Evolutionary conservation across 2,113 vertebrate species (phyloP), one percentile per base, ranked within the genome.

Genomic region (Gavia stellata): DNA sequence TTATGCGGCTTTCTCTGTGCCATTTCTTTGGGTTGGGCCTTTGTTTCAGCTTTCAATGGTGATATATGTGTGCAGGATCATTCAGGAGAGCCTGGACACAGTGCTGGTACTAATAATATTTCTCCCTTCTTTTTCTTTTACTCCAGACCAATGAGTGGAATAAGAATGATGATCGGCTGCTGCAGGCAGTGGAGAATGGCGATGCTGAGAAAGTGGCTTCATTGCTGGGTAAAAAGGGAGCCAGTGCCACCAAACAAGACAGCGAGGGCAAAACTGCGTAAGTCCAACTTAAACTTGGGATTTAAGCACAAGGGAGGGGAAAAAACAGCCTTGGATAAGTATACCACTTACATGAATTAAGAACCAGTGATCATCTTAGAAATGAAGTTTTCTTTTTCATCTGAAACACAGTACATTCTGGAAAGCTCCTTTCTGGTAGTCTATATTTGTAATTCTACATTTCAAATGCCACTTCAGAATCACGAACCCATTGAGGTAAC

Each of bases 231-330:
- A 99, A 99, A 98, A 99, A 99, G 97, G 99, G 99, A 68, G 97
- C 99, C 97, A 99, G 98, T 33, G 98, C 99, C 81, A 99, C 98
- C 58, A 99, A 99, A 81, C 98, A 99, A 34, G 99, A 99, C 74
- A 98, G 97, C 4, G 99, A 99, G 77, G 99, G 99, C 82, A 99
- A 99, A 98, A 99, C 99, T 2, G 99, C 99, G 99, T 99, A 98
- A 99, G 99, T 98, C 42, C 20, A 16, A 28, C 17, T 66, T 85
- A 25, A 70, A 52, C 11, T 63, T 71, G 23, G 72, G 14, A 29
- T 72, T 28, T 68, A 55, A 68, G 31, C 15, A 33, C 17, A 33
- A 42, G 6, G 12, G 8, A 19, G 18, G 26, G 45, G 23, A 31
- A 62, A 28, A 24, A 24, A 8, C 17, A 49, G 11, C 17, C 6